A percentile compares a stretch with the other conserved stretches of the same genome.
phyloP scores from a whole-genome alignment of 1,140 invertebrate genomes.

The Caenorhabditis remanei region DNA sequence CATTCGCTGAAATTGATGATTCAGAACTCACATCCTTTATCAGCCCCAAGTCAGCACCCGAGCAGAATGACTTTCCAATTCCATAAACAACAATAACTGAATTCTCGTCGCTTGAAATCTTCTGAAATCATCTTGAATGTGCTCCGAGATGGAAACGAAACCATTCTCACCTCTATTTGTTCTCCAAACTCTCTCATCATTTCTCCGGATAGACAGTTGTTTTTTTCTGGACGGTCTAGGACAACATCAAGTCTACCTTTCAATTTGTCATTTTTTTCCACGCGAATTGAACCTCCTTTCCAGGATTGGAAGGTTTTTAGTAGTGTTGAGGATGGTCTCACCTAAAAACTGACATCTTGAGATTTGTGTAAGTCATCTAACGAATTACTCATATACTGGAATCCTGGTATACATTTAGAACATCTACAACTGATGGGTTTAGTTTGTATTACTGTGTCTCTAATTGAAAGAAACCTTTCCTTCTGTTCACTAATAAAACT shows the following conservation, averaged over 20 bases:
- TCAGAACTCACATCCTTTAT: slow-evolving; percentile 46
- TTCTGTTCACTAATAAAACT: too few relatives aligned
- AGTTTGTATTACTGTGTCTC: too few relatives aligned
- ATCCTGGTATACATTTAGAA: too few relatives aligned
- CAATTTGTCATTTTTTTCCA: background rate
- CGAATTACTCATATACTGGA: too few relatives aligned
- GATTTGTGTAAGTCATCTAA: background rate
- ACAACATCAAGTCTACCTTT: slow-evolving; percentile 36
- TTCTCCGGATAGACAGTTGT: slow-evolving; percentile 58
- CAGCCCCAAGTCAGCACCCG: slow-evolving; percentile 49
- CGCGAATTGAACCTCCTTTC: slow-evolving; percentile 30
- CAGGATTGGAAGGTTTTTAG: slow-evolving; percentile 7
- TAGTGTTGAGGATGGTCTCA: background rate
- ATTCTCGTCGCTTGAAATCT: background rate
- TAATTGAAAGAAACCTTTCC: too few relatives aligned
- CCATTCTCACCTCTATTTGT: background rate
- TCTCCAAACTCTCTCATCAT: slow-evolving; percentile 58
- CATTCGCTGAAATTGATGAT: background rate
- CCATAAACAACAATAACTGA: slow-evolving; percentile 43
- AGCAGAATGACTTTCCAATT: slow-evolving; percentile 51
- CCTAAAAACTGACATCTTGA: background rate
- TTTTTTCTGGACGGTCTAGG: slow-evolving; percentile 56
- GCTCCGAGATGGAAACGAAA: too few relatives aligned
- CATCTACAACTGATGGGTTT: too few relatives aligned
- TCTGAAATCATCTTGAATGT: background rate